Base-by-base conservation (phyloP, 2,113 vertebrate species). In the Bettongia penicillata region DNA sequence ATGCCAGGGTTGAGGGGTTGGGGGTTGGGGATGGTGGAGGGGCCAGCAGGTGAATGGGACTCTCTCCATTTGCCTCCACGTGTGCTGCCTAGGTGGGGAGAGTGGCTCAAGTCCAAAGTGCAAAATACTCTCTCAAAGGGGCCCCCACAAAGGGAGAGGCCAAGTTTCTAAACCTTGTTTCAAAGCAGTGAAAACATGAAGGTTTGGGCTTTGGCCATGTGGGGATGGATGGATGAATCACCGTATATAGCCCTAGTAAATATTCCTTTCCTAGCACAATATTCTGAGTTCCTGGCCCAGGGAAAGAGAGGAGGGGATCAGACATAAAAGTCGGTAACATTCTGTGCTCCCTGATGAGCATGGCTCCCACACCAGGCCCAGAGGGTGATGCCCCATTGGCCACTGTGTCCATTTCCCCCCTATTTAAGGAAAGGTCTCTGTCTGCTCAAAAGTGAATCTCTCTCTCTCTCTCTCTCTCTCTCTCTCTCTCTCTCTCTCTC, bases 81-180 rank as follows among this genome's bases (percentile, higher is more conserved):
- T 24, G 31, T 11, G 61, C 61, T 37, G 61, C 31, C 61, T 19
- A 9, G 31, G 31, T 14, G 61, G 12, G 61, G 61, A 37, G 61
- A 31, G 61, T 16, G 61, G 61, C 61, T 37, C 14, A 14, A 16
- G 61, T 68, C 61, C 31, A 5, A 12, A 68, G 61, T 37, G 61
- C 31, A 68, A 68, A 68, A 68, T 28, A 3, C 55, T 95, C 52
- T 96, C 57, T n/a, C 5, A 23, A 50, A 89, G 89, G 10, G 26
- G 91, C 61, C 53, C 53, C 24, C 53, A 8, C 24, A 8, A 94
- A 28, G 92, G 53, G 92, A 51, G 31, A 91, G 95, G 95, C 97
- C 98, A 97, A 97, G 94, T 98, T 98, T 97, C 98, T 95, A 51
- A 92, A 12, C 95, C 91, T 95, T 84, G 95, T 95, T 96, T 57